Conservation (phyloP, 2,888 invertebrate species). For the Troilus luridus region DNA sequence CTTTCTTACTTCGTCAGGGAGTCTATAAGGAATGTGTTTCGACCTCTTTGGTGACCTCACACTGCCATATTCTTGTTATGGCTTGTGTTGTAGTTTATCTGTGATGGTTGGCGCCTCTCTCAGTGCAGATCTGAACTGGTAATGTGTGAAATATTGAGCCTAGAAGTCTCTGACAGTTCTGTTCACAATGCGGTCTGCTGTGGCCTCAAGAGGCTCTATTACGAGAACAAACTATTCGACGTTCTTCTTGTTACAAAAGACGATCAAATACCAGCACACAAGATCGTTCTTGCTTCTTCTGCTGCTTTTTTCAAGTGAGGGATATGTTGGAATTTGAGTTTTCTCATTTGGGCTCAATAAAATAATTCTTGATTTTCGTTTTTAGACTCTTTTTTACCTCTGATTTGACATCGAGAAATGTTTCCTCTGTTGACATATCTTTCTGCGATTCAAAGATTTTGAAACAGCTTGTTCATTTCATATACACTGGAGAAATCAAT, state of each 20-base stretch:
- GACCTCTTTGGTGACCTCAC: conserved; percentile 23
- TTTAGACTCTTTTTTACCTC: conserved; percentile 55
- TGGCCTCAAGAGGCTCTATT: conserved; percentile 14
- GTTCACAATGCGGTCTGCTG: conserved; percentile 36
- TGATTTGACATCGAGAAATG: conserved; percentile 46
- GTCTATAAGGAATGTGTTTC: not conserved
- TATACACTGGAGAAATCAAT: conserved; percentile 49
- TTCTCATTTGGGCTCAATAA: not conserved
- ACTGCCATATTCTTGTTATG: not conserved
- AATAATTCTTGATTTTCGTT: not conserved
- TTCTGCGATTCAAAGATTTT: conserved; percentile 43
- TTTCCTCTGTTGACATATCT: conserved; percentile 52
- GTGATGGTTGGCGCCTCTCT: conserved; percentile 40
- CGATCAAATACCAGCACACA: conserved; percentile 29
- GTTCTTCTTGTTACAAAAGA: conserved; percentile 33
- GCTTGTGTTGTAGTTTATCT: conserved; percentile 45
- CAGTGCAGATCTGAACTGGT: not conserved
- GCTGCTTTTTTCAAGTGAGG: conserved; percentile 52
- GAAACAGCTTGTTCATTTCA: conserved; percentile 33
- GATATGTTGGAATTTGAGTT: not conserved
- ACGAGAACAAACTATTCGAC: conserved; percentile 44
- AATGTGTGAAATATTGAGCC: conserved; percentile 37
- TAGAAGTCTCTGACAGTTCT: conserved; percentile 31
- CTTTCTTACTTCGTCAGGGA: not conserved
- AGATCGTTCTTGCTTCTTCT: conserved; percentile 44